phyloP scores from a whole-genome alignment of 2,113 vertebrate genomes.

The Serranochromis macrocephalus region DNA sequence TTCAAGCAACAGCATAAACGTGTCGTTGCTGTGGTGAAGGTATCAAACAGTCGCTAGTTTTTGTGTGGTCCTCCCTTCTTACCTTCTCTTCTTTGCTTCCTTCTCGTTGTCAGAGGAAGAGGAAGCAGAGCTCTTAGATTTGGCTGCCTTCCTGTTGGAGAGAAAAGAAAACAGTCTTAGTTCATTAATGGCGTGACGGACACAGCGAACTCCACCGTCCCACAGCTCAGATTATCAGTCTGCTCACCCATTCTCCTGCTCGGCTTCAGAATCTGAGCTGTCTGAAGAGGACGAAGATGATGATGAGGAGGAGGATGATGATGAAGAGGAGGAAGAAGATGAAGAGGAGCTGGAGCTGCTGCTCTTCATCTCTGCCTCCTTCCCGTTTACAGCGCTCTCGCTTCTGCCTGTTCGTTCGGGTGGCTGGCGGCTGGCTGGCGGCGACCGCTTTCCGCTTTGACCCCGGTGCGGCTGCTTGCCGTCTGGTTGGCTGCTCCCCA shows the following conservation, averaged over 20 bases:
- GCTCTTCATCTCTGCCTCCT: slow-evolving; percentile 21
- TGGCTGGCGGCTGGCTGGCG: neutral
- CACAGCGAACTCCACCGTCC: neutral
- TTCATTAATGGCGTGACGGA: neutral
- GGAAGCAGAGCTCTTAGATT: slow-evolving; percentile 37
- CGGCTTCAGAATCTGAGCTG: slow-evolving; percentile 70
- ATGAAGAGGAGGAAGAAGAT: slow-evolving; percentile 53
- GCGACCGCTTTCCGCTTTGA: neutral
- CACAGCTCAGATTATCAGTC: neutral
- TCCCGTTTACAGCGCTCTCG: slow-evolving; percentile 48
- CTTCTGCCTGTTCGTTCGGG: neutral
- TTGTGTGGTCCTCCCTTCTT: neutral
- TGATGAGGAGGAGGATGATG: slow-evolving; percentile 31
- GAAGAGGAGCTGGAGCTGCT: slow-evolving; percentile 66
- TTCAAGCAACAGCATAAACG: neutral
- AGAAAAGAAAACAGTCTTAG: neutral
- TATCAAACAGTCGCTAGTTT: neutral
- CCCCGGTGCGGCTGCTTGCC: neutral
- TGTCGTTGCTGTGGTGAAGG: neutral
- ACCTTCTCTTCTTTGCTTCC: slow-evolving; percentile 63
- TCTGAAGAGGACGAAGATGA: slow-evolving; percentile 73
- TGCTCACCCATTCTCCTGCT: slow-evolving; percentile 62
- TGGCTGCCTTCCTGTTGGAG: slow-evolving; percentile 7
- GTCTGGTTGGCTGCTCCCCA: slow-evolving; percentile 27
- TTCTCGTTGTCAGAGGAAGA: slow-evolving; percentile 67